Evolutionary conservation across 2,888 invertebrate species (phyloP).

Genomic region (Antitype chi): DNA sequence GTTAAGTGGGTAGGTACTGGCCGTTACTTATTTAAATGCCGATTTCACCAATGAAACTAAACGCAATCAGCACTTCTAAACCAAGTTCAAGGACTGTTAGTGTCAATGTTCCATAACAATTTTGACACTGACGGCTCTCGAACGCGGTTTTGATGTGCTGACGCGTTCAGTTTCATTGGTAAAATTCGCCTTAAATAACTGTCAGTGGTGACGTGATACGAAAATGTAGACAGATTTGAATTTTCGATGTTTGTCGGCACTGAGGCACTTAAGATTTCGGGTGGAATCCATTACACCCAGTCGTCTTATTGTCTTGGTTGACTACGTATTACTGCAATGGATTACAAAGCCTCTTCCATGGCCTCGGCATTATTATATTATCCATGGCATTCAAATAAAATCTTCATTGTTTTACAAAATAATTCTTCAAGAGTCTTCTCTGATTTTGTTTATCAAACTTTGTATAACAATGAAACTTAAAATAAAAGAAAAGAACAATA

Average conservation of each 20-base stretch:
- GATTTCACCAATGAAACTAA: no score
- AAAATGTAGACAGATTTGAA: background rate
- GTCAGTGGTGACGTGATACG: background rate
- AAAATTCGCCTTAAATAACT: background rate
- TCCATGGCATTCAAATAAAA: background rate
- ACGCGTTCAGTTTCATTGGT: no score
- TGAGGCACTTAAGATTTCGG: background rate
- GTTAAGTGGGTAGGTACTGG: background rate
- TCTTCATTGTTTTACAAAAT: constrained; percentile 35
- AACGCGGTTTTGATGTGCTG: no score
- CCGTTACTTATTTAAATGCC: background rate
- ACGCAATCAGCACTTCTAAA: no score
- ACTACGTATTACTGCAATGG: background rate
- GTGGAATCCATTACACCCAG: no score
- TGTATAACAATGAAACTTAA: constrained; percentile 21
- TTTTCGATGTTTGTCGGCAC: background rate
- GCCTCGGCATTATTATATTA: background rate
- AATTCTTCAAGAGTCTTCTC: background rate
- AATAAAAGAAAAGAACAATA: constrained; percentile 59
- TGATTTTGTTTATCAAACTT: background rate
- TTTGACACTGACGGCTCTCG: no score
- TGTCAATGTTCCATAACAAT: no score
- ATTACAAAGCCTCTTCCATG: background rate
- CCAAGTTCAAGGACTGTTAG: no score
- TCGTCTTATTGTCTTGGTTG: background rate